These are phyloP conservation scores for Anabacerthia variegaticeps DNA, from an alignment of 2,797 vertebrate genomes.

Conservation along the genomic window DNA sequence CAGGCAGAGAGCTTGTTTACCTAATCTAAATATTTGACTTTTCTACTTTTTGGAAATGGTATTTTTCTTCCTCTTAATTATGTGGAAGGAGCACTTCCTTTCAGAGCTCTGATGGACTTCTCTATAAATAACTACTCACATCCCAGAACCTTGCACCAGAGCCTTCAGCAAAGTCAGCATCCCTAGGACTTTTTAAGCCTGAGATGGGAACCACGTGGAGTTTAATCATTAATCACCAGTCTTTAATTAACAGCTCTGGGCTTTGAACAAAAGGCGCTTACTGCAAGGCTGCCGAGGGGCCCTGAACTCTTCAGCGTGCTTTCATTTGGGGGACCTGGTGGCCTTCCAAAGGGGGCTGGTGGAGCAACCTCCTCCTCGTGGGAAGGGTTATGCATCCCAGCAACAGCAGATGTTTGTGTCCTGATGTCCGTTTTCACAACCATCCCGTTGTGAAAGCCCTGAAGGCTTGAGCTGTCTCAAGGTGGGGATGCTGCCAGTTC, in stretches of 20 bases:
- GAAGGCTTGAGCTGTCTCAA: conserved; percentile 41
- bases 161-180: conserved; percentile 82
- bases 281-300: conserved; percentile 69
- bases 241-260: conserved; percentile 99
- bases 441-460: not conserved
- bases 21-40: conserved; percentile 56
- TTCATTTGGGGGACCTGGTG: conserved; percentile 54
- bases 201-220: conserved; percentile 73
- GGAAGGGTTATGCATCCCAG: conserved; percentile 21
- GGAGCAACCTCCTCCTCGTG: not conserved
- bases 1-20: conserved; percentile 42
- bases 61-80: conserved; percentile 14
- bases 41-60: conserved; percentile 35
- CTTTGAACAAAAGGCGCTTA: conserved; percentile 86
- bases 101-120: conserved; percentile 23
- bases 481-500: not conserved
- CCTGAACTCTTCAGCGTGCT: conserved; percentile 73
- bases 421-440: not conserved
- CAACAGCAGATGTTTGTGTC: conserved; percentile 71
- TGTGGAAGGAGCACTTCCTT: conserved; percentile 43
- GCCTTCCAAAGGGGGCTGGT: conserved; percentile 66
- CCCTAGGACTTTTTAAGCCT: conserved; percentile 74
- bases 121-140: conserved; percentile 77
- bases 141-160: conserved; percentile 62
- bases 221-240: conserved; percentile 94